Evolutionary conservation across 2,797 vertebrate species (phyloP).

Genomic region (Geotrypetes seraphini): DNA sequence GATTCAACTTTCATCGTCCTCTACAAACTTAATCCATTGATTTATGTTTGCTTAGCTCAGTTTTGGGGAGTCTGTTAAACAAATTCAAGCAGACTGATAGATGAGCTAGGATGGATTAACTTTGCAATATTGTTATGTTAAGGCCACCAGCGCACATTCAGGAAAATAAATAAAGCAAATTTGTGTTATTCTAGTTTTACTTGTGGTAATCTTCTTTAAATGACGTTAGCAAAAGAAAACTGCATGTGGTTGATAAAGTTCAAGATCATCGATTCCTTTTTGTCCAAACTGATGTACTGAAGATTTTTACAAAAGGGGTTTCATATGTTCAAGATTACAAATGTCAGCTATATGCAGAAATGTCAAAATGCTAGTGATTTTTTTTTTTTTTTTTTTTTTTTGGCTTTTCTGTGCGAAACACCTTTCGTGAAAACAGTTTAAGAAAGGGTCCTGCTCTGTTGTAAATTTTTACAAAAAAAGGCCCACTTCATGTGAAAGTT

Average conservation of each 20-base stretch:
- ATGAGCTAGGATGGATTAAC: constrained; percentile 42
- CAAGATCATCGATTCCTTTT: constrained; percentile 42
- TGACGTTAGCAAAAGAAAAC: constrained; percentile 40
- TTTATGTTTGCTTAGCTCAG: constrained; percentile 60
- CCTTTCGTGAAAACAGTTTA: no score
- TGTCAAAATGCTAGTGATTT: no score
- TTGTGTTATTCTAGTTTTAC: constrained; percentile 25
- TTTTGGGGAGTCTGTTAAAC: constrained; percentile 53
- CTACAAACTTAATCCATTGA: constrained; percentile 62
- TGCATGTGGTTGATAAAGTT: constrained; percentile 32
- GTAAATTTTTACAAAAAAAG: no score
- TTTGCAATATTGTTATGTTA: constrained; percentile 31
- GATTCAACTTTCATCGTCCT: constrained; percentile 61
- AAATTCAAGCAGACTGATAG: constrained; percentile 48
- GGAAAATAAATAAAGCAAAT: constrained; percentile 27
- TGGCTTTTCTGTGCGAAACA: no score
- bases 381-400: no score
- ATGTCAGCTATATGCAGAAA: no score
- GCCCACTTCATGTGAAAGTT: no score
- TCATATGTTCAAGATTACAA: no score
- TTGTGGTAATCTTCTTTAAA: constrained; percentile 47
- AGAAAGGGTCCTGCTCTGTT: no score
- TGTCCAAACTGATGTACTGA: no score
- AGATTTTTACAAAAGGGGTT: no score
- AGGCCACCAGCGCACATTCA: constrained; percentile 30